These are phyloP conservation scores for Sarotherodon lohbergeri DNA, from an alignment of 2,113 vertebrate species.

Conservation along the genomic window DNA sequence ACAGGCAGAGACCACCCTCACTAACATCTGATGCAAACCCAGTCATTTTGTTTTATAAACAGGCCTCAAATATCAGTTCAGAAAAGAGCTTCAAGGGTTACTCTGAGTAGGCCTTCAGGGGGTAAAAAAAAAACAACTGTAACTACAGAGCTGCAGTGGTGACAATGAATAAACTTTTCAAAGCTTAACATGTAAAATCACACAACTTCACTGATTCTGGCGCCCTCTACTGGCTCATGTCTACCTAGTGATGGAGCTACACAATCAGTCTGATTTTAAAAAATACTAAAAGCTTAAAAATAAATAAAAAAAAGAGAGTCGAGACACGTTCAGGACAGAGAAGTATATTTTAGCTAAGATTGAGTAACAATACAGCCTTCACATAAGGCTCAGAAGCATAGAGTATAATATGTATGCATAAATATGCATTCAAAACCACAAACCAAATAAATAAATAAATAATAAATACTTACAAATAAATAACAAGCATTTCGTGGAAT, in stretches of 20 bases:
- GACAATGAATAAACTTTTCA: neutral
- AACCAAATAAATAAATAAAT: slow-evolving; percentile 73
- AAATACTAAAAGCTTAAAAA: neutral
- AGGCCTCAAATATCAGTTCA: neutral
- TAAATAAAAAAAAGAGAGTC: neutral
- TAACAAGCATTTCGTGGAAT: slow-evolving; percentile 71
- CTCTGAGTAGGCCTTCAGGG: neutral
- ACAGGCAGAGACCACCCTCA: neutral
- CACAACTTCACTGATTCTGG: neutral
- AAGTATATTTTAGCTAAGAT: slow-evolving; percentile 72
- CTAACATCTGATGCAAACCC: neutral
- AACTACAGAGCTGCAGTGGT: neutral
- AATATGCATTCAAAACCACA: slow-evolving; percentile 70
- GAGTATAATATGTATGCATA: slow-evolving; percentile 71
- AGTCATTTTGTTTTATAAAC: neutral
- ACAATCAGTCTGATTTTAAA: neutral
- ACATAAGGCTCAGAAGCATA: slow-evolving; percentile 68
- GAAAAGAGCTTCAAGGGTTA: neutral
- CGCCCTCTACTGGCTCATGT: neutral
- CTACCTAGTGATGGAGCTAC: neutral
- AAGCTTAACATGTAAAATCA: neutral
- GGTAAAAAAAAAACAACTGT: neutral
- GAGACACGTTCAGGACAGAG: slow-evolving; percentile 60
- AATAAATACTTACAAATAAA: slow-evolving; percentile 71
- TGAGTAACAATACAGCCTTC: slow-evolving; percentile 71